Percentiles rank a stretch among this genome's conserved stretches.
Evolutionary conservation across 2,888 invertebrate species (phyloP).

Genomic region (Eristalinus sepulchralis): DNA sequence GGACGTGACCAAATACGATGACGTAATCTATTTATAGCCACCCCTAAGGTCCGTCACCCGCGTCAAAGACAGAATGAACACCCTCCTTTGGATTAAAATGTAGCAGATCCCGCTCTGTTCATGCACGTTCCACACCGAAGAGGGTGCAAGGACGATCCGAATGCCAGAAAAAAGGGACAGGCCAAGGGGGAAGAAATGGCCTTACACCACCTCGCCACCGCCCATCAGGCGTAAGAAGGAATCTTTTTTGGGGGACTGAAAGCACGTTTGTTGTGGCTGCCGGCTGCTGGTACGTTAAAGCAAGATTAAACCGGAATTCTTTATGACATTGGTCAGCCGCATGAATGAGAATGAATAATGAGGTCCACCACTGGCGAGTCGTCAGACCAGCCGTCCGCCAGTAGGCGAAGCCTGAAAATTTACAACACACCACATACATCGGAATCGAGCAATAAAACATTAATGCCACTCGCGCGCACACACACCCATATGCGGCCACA

Average conservation of each 20-base stretch:
- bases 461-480: conserved; percentile 12
- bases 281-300: conserved; percentile 24
- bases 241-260: neutral
- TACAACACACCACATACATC: conserved; percentile 29
- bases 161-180: neutral
- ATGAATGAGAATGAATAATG: conserved; percentile 54
- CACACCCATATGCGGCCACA: conserved; percentile 26
- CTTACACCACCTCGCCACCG: neutral
- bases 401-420: neutral
- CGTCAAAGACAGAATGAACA: neutral
- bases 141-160: neutral
- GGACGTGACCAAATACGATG: neutral
- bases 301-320: conserved; percentile 51
- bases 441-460: conserved; percentile 54
- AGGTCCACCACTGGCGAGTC: neutral
- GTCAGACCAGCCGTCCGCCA: neutral
- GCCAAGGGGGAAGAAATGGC: neutral
- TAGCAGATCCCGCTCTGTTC: conserved; percentile 30
- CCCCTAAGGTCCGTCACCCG: neutral
- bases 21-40: neutral
- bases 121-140: conserved; percentile 1
- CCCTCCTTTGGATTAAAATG: conserved; percentile 44
- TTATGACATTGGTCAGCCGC: conserved; percentile 65
- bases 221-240: neutral
- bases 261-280: conserved; percentile 42